Conservation (phyloP, 2,113 vertebrate species). For the Lates calcarifer region DNA sequence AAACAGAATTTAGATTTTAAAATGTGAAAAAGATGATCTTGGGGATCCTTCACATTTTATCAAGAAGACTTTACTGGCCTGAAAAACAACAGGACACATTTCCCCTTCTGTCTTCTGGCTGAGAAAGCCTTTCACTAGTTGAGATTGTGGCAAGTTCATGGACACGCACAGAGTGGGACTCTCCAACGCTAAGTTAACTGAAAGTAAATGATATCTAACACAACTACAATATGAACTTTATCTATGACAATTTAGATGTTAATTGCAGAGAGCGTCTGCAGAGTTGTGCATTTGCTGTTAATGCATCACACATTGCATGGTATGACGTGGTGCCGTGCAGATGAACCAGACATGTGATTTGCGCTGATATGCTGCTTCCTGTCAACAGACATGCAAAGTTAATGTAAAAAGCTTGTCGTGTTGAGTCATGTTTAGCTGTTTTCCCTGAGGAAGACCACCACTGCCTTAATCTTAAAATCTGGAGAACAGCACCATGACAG, state of each 20-base stretch:
- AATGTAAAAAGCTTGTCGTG: conserved; percentile 2
- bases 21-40: too few relatives aligned
- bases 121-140: too few relatives aligned
- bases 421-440: conserved; percentile 14
- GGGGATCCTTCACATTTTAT: too few relatives aligned
- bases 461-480: too few relatives aligned
- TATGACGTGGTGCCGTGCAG: neutral
- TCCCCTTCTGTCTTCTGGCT: too few relatives aligned
- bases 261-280: neutral
- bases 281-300: neutral
- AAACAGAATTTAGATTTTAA: too few relatives aligned
- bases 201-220: neutral
- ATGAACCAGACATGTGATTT: neutral
- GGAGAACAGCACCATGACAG: neutral
- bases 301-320: neutral
- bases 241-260: neutral
- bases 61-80: too few relatives aligned
- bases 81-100: too few relatives aligned
- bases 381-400: neutral
- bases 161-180: neutral
- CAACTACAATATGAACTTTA: neutral
- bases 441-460: neutral
- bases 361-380: neutral
- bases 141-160: too few relatives aligned
- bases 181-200: neutral